Evolutionary conservation across 1,140 invertebrate species (phyloP).

Genomic region (Diploscapter pachys): DNA sequence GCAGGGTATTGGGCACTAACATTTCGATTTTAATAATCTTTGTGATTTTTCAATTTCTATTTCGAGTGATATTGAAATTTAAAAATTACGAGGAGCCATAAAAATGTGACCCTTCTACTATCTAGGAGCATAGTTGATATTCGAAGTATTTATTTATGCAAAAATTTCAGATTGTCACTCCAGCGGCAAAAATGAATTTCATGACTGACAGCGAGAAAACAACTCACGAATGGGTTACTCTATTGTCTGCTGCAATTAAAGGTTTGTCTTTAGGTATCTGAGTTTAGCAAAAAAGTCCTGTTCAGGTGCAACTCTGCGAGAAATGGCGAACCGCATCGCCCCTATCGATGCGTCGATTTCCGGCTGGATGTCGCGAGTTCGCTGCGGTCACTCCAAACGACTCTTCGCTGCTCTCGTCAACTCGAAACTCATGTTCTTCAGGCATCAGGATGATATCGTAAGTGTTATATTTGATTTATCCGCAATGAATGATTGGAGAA

Average conservation of each 20-base stretch:
- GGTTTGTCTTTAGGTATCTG: too few relatives aligned
- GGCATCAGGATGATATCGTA: conserved; percentile 46
- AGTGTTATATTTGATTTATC: not conserved
- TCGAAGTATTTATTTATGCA: not conserved
- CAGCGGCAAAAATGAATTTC: conserved; percentile 35
- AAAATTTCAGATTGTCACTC: conserved; percentile 37
- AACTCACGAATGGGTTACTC: conserved; percentile 47
- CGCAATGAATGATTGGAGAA: too few relatives aligned
- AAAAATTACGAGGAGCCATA: too few relatives aligned
- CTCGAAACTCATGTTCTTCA: conserved; percentile 50
- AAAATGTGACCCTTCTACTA: too few relatives aligned
- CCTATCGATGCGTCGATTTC: conserved; percentile 39
- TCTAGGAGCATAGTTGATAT: too few relatives aligned
- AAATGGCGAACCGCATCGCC: conserved; percentile 33
- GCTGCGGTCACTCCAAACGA: conserved; percentile 47
- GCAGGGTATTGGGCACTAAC: too few relatives aligned
- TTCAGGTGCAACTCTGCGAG: conserved; percentile 37
- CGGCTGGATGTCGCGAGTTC: conserved; percentile 45
- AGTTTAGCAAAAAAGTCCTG: too few relatives aligned
- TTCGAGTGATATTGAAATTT: too few relatives aligned
- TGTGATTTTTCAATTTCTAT: too few relatives aligned
- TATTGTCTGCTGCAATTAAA: conserved; percentile 33
- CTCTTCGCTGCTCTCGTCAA: conserved; percentile 43
- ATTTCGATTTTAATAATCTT: too few relatives aligned
- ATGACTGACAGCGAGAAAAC: conserved; percentile 44